These are phyloP conservation scores for Campoplex capitator DNA, from an alignment of 2,888 invertebrate genomes.

Conservation along the genomic window DNA sequence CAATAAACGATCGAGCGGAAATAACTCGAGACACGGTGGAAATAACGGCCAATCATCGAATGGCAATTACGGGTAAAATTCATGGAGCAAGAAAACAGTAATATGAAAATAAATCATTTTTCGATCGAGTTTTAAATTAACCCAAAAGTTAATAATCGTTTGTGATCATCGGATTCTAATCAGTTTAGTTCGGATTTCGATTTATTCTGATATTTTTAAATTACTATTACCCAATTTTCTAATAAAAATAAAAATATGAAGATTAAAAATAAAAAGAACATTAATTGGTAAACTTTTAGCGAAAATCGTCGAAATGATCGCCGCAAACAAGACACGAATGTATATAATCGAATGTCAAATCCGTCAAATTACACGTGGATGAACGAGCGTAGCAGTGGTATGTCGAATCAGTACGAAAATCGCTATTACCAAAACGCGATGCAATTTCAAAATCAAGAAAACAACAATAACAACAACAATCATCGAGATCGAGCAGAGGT, in stretches of 20 bases:
- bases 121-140: too few species aligned
- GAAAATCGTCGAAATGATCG: conserved; percentile 50
- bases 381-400: conserved; percentile 43
- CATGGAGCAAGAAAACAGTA: background rate
- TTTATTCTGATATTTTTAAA: background rate
- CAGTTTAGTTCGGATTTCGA: background rate
- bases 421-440: conserved; percentile 54
- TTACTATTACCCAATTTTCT: background rate
- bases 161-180: background rate
- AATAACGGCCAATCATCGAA: conserved; percentile 47
- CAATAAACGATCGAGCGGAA: conserved; percentile 42
- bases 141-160: too few species aligned
- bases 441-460: conserved; percentile 58
- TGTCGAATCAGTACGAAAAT: conserved; percentile 48
- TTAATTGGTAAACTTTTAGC: conserved; percentile 12
- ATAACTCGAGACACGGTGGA: conserved; percentile 46
- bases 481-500: conserved; percentile 69
- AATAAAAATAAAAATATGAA: background rate
- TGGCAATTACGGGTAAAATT: conserved; percentile 56
- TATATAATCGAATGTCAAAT: conserved; percentile 43
- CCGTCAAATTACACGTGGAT: conserved; percentile 50
- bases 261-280: too few species aligned
- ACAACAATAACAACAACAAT: conserved; percentile 65
- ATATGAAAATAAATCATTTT: too few species aligned
- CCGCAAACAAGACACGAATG: conserved; percentile 37